Conservation (phyloP, 2,888 invertebrate species). For the Drosophila buzzatii region DNA sequence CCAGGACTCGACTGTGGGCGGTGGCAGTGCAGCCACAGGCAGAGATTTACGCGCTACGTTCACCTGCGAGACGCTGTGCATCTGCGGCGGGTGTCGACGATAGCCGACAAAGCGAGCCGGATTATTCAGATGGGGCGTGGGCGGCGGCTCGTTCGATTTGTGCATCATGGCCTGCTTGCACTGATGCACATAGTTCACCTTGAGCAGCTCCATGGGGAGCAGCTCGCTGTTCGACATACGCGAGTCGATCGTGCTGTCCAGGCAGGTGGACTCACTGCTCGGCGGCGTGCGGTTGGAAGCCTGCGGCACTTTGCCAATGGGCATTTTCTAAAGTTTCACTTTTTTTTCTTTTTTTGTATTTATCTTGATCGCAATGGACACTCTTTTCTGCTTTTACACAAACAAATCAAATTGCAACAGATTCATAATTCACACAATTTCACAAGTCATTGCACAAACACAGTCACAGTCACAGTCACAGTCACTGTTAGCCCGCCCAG, state of each 20-base stretch:
- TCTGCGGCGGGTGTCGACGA: constrained; percentile 31
- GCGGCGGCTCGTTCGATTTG: constrained; percentile 60
- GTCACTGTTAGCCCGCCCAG: constrained; percentile 4
- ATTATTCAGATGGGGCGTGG: constrained; percentile 54
- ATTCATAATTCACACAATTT: constrained; percentile 35
- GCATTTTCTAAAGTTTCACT: constrained; percentile 70
- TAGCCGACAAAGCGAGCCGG: constrained; percentile 60
- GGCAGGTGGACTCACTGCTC: constrained; percentile 55
- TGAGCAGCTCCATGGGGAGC: constrained; percentile 85
- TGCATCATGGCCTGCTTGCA: constrained; percentile 81
- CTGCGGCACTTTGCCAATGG: constrained; percentile 68
- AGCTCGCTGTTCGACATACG: constrained; percentile 82
- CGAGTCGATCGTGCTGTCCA: constrained; percentile 81
- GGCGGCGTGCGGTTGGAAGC: constrained; percentile 60
- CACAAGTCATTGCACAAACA: constrained; percentile 35
- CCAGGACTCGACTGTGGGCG: constrained; percentile 82
- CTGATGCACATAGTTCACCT: constrained; percentile 84
- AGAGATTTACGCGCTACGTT: constrained; percentile 37
- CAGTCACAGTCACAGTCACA: neutral
- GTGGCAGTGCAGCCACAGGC: constrained; percentile 43
- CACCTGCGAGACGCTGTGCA: neutral
- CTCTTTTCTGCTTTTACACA: constrained; percentile 4
- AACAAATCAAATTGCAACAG: constrained; percentile 51
- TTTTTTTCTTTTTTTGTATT: constrained; percentile 1
- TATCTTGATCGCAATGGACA: constrained; percentile 2